Percentiles rank a stretch among this genome's conserved stretches.
Evolutionary conservation across 2,113 vertebrate species (phyloP).

Genomic region (Tamias sibiricus): DNA sequence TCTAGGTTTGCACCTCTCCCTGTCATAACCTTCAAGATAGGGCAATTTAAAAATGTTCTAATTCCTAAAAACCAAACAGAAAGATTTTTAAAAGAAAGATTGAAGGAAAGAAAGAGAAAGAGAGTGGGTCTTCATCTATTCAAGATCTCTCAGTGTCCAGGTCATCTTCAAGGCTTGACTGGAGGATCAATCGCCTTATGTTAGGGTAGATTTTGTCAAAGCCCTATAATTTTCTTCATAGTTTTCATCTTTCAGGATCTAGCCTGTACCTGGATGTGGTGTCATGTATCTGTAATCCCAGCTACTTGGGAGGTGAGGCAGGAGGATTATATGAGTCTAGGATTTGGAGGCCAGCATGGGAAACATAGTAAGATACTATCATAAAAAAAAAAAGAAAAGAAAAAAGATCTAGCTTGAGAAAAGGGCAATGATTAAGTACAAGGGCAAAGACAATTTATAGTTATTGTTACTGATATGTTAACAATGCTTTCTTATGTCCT

Average conservation of each 20-base stretch:
- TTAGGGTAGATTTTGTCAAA: conserved; percentile 1
- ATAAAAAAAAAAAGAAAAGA: background rate
- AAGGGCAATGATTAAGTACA: conserved; percentile 11
- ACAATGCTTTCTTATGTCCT: background rate
- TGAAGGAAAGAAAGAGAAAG: background rate
- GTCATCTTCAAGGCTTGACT: background rate
- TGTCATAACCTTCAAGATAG: background rate
- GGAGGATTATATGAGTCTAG: background rate
- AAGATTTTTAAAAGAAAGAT: background rate
- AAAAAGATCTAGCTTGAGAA: background rate
- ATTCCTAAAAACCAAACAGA: background rate
- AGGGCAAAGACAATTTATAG: background rate
- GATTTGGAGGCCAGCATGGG: background rate
- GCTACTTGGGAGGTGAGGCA: background rate
- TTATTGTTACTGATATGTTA: background rate
- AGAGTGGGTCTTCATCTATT: background rate
- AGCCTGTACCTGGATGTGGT: background rate
- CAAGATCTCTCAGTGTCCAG: background rate
- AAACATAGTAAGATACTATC: background rate
- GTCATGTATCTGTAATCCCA: background rate
- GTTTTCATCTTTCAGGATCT: background rate
- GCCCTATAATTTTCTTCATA: background rate
- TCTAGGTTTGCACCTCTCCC: background rate
- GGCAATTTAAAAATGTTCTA: background rate
- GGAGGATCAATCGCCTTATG: background rate